A percentile compares a stretch with the other conserved stretches of the same genome.
phyloP scores from a whole-genome alignment of 2,113 vertebrate species.

The Eira barbara region DNA sequence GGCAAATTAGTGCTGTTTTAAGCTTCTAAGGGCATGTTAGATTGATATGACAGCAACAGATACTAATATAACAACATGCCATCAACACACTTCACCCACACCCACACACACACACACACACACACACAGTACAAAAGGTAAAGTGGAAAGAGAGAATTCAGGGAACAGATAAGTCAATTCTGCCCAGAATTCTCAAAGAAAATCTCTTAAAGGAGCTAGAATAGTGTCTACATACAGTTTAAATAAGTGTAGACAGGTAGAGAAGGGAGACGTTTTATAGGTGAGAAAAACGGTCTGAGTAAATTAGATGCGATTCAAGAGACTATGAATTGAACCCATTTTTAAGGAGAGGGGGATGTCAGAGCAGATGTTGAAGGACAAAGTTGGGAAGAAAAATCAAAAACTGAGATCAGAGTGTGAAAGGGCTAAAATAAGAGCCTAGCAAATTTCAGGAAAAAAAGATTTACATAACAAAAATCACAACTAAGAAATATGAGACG shows the following conservation, averaged over 20 bases:
- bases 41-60: background rate
- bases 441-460: background rate
- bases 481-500: background rate
- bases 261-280: background rate
- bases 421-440: background rate
- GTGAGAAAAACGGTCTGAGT: background rate
- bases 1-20: background rate
- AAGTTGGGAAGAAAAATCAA: background rate
- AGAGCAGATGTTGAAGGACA: background rate
- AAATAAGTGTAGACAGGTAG: background rate
- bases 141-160: accelerated
- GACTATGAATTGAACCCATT: background rate
- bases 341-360: background rate
- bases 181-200: background rate
- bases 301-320: background rate
- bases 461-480: background rate
- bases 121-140: background rate
- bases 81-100: background rate
- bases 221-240: background rate
- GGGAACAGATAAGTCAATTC: background rate
- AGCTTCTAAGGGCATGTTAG: background rate
- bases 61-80: background rate
- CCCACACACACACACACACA: background rate
- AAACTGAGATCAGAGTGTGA: background rate
- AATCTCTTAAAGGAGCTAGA: background rate